phyloP scores from a whole-genome alignment of 2,888 invertebrate genomes.

The Leptinotarsa haldemani region DNA sequence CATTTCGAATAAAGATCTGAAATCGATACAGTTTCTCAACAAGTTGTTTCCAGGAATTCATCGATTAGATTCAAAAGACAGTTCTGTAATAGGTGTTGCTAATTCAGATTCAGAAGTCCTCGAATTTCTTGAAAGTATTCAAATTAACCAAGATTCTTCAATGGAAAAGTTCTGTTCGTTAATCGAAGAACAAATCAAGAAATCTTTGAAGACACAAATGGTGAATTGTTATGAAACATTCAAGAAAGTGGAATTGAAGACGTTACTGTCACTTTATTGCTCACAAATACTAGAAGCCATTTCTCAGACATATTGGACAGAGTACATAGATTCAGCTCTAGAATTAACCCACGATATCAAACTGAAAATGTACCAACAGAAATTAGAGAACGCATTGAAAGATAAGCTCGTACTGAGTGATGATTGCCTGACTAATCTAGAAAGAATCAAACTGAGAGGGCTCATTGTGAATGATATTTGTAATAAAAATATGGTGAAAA shows the following conservation, averaged over 20 bases:
- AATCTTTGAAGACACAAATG: slow-evolving; percentile 56
- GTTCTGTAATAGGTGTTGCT: slow-evolving; percentile 78
- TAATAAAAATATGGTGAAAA: slow-evolving; percentile 79
- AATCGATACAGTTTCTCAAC: slow-evolving; percentile 83
- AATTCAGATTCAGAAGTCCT: slow-evolving; percentile 80
- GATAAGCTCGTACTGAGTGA: slow-evolving; percentile 56
- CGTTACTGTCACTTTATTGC: slow-evolving; percentile 43
- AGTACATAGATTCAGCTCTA: slow-evolving; percentile 66
- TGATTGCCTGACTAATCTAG: slow-evolving; percentile 48
- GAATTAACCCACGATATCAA: slow-evolving; percentile 47
- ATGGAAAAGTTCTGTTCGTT: slow-evolving; percentile 80
- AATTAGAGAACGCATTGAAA: slow-evolving; percentile 39
- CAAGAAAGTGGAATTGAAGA: slow-evolving; percentile 36
- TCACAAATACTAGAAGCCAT: slow-evolving; percentile 49
- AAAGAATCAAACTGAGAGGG: slow-evolving; percentile 64
- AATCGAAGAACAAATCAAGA: slow-evolving; percentile 83
- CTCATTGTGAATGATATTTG: slow-evolving; percentile 59
- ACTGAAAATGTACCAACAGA: slow-evolving; percentile 45
- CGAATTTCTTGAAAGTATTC: slow-evolving; percentile 70
- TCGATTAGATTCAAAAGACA: slow-evolving; percentile 74
- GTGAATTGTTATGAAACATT: slow-evolving; percentile 47
- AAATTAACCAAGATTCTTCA: slow-evolving; percentile 53
- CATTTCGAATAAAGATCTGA: slow-evolving; percentile 77
- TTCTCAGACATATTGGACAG: slow-evolving; percentile 48
- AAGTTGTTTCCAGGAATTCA: slow-evolving; percentile 87